A percentile compares a stretch with the other conserved stretches of the same genome.
Evolutionary conservation across 2,113 vertebrate species (phyloP).

Genomic region (Hirundichthys speculiger): DNA sequence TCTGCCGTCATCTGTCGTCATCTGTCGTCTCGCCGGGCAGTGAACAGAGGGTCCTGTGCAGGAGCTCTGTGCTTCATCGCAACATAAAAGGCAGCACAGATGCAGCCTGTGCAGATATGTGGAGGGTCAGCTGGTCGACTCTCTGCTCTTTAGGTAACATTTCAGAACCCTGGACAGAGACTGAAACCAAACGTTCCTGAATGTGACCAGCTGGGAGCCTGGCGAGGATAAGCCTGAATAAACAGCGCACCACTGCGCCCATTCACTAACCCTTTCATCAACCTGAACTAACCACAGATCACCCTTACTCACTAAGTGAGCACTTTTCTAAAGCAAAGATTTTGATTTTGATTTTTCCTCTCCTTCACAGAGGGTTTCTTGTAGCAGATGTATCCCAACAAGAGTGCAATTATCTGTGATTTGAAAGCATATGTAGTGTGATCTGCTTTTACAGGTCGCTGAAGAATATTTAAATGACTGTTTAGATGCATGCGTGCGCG

Average conservation of each 20-base stretch:
- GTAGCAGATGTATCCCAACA: constrained; percentile 6
- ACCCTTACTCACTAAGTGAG: constrained; percentile 6
- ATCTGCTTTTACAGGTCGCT: constrained; percentile 17
- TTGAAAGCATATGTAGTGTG: constrained; percentile 3
- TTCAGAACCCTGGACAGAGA: constrained; percentile 7
- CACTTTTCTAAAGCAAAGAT: constrained; percentile 37
- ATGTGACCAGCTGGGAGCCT: background rate
- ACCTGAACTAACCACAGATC: constrained; percentile 5
- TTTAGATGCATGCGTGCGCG: too few relatives aligned
- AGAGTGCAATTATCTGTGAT: background rate
- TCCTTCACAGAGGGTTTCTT: background rate
- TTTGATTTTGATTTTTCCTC: constrained; percentile 30
- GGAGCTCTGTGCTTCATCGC: background rate
- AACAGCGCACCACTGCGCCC: constrained; percentile 1
- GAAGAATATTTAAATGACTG: background rate
- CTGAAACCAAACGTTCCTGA: background rate
- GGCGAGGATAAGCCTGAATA: too few relatives aligned
- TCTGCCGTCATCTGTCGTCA: background rate
- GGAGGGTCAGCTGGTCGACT: background rate
- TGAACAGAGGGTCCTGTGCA: background rate
- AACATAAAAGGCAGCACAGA: too few relatives aligned
- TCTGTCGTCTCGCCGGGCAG: background rate
- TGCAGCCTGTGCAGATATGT: too few relatives aligned
- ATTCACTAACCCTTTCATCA: constrained; percentile 13
- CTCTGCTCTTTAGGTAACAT: background rate